Conservation (phyloP, 2,888 invertebrate species). For the Spilarctia lutea region DNA sequence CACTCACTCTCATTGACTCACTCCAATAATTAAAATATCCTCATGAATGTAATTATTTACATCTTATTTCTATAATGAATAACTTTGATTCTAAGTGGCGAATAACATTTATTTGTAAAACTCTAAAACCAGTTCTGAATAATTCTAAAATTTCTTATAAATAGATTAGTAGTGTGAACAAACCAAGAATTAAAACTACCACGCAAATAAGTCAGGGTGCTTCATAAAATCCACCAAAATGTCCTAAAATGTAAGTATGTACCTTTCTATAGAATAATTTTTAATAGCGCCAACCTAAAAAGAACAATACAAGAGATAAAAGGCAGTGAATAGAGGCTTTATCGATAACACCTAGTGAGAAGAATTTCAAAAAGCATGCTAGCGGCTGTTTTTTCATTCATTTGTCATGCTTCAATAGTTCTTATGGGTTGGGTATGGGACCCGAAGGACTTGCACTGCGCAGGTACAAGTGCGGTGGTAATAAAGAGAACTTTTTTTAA, state of each 20-base stretch:
- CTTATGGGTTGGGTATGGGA: conserved; percentile 67
- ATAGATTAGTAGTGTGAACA: neutral
- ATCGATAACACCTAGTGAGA: conserved; percentile 54
- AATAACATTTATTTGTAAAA: neutral
- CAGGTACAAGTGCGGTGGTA: conserved; percentile 71
- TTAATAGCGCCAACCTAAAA: conserved; percentile 9
- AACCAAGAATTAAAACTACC: neutral
- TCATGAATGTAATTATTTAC: conserved; percentile 16
- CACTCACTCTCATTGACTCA: too few relatives aligned
- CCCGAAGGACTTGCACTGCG: conserved; percentile 70
- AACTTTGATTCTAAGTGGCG: neutral
- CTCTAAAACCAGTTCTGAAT: neutral
- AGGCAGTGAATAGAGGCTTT: conserved; percentile 47
- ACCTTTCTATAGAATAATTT: neutral
- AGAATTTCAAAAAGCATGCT: conserved; percentile 72
- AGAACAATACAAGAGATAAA: conserved; percentile 13
- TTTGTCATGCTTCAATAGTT: conserved; percentile 76
- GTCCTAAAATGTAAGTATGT: neutral
- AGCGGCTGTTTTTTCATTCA: conserved; percentile 75
- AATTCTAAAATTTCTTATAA: neutral
- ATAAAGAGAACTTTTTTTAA: conserved; percentile 60
- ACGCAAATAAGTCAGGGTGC: neutral
- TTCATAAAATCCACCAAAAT: neutral
- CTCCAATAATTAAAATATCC: conserved; percentile 25
- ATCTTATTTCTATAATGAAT: conserved; percentile 4